Conservation (phyloP, 2,113 vertebrate species). For the Ageneiosus marmoratus region DNA sequence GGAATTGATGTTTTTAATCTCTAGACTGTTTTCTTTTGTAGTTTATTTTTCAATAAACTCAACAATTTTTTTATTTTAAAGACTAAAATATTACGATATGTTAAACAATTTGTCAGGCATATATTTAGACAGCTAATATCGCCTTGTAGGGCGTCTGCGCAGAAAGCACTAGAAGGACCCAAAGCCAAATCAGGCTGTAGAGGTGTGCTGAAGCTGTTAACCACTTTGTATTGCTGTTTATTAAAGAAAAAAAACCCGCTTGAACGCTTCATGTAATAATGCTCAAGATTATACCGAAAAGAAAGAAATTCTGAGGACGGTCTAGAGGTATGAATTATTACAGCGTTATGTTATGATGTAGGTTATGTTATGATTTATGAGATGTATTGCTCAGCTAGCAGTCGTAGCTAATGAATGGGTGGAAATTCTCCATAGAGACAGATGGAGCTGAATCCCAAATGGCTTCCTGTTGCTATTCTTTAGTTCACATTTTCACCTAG, state of each 20-base stretch:
- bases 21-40: too few species aligned
- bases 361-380: background rate
- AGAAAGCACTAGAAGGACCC: conserved; percentile 51
- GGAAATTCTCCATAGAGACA: conserved; percentile 21
- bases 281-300: conserved; percentile 54
- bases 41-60: background rate
- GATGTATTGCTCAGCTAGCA: conserved; percentile 38
- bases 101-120: conserved; percentile 34
- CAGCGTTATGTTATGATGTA: background rate
- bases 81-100: background rate
- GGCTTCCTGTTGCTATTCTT: background rate
- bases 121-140: conserved; percentile 3
- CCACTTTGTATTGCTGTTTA: conserved; percentile 57
- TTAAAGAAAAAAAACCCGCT: conserved; percentile 44
- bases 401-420: conserved; percentile 59
- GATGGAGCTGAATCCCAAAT: background rate
- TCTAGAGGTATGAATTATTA: conserved; percentile 59
- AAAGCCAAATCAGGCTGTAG: conserved; percentile 44
- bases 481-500: background rate
- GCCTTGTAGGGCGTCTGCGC: conserved; percentile 14
- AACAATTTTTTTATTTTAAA: background rate
- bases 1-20: background rate
- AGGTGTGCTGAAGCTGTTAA: conserved; percentile 72
- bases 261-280: conserved; percentile 64
- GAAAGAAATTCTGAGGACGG: conserved; percentile 61